A percentile compares a stretch with the other conserved stretches of the same genome.
These are phyloP conservation scores for Mactromeris polynyma DNA, from an alignment of 2,888 invertebrate species.

Conservation along the genomic window DNA sequence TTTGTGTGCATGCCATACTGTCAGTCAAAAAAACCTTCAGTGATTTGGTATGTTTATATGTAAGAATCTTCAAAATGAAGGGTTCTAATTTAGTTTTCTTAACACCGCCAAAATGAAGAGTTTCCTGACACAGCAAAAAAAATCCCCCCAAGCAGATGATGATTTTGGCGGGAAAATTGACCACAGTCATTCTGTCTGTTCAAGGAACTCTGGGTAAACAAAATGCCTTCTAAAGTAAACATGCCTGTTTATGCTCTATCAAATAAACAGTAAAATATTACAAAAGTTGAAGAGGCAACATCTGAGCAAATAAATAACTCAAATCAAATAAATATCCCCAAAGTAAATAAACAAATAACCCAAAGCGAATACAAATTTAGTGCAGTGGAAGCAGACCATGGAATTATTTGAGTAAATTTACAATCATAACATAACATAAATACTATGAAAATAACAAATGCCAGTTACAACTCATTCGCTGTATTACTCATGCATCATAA, in stretches of 20 bases:
- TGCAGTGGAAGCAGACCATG: neutral
- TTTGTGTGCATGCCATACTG: neutral
- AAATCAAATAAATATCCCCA: conserved; percentile 29
- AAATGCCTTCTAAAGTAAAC: conserved; percentile 37
- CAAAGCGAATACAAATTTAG: neutral
- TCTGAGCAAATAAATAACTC: conserved; percentile 34
- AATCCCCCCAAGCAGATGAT: neutral
- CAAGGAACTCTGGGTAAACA: conserved; percentile 47
- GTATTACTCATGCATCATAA: conserved; percentile 5
- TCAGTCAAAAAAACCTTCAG: neutral
- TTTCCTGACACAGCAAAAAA: neutral
- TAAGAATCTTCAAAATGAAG: neutral
- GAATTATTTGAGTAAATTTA: conserved; percentile 12
- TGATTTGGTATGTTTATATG: neutral
- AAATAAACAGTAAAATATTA: conserved; percentile 40
- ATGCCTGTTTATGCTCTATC: conserved; percentile 38
- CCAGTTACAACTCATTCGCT: neutral
- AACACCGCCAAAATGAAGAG: neutral
- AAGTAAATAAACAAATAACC: conserved; percentile 19
- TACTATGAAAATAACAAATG: neutral
- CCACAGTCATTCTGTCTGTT: conserved; percentile 11
- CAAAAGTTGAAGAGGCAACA: conserved; percentile 20
- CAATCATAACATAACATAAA: neutral
- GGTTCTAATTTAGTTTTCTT: neutral
- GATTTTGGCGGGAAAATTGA: conserved; percentile 43